phyloP scores from a whole-genome alignment of 2,797 vertebrate genomes.

The Oreortyx pictus region DNA sequence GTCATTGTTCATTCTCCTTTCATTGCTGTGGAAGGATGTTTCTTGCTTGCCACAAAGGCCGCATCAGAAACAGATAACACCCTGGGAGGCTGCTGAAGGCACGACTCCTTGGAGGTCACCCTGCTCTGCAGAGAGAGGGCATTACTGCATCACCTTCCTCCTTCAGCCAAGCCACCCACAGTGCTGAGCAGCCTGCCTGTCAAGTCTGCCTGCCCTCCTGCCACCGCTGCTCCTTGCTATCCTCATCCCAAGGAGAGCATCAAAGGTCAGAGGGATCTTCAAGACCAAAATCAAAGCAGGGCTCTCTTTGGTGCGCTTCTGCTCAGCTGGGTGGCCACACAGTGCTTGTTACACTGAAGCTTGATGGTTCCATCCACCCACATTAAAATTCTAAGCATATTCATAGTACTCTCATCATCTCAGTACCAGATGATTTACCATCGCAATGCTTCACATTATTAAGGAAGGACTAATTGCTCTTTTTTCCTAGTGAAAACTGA shows the following conservation, averaged over 20 bases:
- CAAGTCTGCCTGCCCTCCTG: neutral
- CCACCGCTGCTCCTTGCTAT: neutral
- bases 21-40: accelerated
- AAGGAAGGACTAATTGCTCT: neutral
- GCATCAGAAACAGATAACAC: neutral
- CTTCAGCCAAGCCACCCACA: neutral
- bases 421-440: neutral
- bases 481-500: neutral
- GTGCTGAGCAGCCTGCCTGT: neutral
- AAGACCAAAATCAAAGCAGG: neutral
- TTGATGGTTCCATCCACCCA: neutral
- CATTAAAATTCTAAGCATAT: neutral
- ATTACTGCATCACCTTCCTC: constrained; percentile 54
- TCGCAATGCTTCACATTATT: neutral
- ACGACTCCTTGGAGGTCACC: neutral
- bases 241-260: neutral
- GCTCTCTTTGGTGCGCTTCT: neutral
- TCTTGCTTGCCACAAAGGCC: constrained; percentile 17
- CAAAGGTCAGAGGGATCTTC: neutral
- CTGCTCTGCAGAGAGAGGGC: constrained; percentile 30
- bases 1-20: neutral
- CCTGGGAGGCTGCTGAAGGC: neutral
- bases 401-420: neutral
- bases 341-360: neutral
- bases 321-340: neutral